A percentile compares a stretch with the other conserved stretches of the same genome.
These are phyloP conservation scores for Drosophila ezoana DNA, from an alignment of 2,888 invertebrate species.

Conservation along the genomic window DNA sequence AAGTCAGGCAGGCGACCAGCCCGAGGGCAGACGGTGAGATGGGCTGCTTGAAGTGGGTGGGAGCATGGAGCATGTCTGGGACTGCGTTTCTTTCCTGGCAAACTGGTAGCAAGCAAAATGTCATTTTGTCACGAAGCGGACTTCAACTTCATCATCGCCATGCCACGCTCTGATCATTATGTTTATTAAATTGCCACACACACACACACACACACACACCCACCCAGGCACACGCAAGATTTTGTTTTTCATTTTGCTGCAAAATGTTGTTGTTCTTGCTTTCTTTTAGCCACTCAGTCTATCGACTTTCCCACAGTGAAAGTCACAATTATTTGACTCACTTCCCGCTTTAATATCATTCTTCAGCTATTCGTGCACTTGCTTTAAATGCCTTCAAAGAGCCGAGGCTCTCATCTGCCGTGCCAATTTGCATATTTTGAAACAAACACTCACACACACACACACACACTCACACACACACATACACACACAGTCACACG, in stretches of 20 bases:
- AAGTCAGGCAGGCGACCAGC: conserved; percentile 25
- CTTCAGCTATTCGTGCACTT: conserved; percentile 8
- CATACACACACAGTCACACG: conserved; percentile 4
- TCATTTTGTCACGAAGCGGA: conserved; percentile 77
- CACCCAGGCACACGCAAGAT: conserved; percentile 21
- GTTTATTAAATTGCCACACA: conserved; percentile 71
- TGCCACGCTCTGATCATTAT: conserved; percentile 51
- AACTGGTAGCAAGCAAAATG: conserved; percentile 69
- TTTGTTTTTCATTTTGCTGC: conserved; percentile 62
- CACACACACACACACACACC: conserved; percentile 16
- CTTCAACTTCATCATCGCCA: conserved; percentile 56
- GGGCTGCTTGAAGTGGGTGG: not conserved
- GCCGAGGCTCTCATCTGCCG: conserved; percentile 6
- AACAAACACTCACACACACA: conserved; percentile 23
- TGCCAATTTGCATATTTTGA: conserved; percentile 66
- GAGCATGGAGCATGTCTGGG: conserved; percentile 25
- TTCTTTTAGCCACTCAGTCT: conserved; percentile 25
- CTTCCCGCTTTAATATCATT: conserved; percentile 24
- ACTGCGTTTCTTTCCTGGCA: conserved; percentile 9
- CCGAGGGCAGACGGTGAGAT: conserved; percentile 8
- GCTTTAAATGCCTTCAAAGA: conserved; percentile 22
- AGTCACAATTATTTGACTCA: conserved; percentile 43
- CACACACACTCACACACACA: conserved; percentile 16
- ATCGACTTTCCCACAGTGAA: conserved; percentile 28
- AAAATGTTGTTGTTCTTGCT: conserved; percentile 44